A percentile compares a stretch with the other conserved stretches of the same genome.
Conservation (phyloP, 2,113 vertebrate genomes). For the Saccopteryx leptura region DNA sequence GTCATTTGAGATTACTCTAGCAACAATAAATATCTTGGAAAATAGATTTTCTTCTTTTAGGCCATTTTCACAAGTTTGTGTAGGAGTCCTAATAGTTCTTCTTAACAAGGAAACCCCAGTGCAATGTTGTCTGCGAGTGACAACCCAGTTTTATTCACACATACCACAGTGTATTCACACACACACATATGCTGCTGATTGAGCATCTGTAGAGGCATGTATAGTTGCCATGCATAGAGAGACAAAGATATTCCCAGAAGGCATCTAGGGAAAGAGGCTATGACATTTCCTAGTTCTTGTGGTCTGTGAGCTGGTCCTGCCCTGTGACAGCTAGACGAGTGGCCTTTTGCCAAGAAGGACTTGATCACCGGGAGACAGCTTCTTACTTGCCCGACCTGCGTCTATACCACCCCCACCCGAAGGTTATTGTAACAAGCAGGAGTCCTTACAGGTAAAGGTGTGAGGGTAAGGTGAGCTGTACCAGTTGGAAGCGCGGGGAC, state of each 20-base stretch:
- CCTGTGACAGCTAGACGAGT: neutral
- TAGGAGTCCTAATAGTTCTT: neutral
- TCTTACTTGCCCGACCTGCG: neutral
- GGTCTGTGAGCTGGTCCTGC: neutral
- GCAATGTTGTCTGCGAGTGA: neutral
- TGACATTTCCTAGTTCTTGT: neutral
- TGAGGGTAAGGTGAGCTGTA: neutral
- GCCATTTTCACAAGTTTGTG: neutral
- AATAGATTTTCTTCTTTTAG: neutral
- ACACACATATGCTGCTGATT: neutral
- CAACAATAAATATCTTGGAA: conserved; percentile 1
- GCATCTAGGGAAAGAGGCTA: neutral
- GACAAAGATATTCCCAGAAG: conserved; percentile 17
- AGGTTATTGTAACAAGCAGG: neutral
- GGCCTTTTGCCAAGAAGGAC: neutral
- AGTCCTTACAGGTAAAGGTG: conserved; percentile 32
- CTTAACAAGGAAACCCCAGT: neutral
- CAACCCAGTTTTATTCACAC: neutral
- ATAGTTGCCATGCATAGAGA: neutral
- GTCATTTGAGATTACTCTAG: neutral
- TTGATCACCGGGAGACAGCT: neutral
- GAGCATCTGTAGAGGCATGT: neutral
- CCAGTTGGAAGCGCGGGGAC: conserved; percentile 42
- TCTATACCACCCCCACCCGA: neutral
- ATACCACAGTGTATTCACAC: neutral